Base-by-base conservation (phyloP, 2,113 vertebrate genomes). In the Lanius ludovicianus region DNA sequence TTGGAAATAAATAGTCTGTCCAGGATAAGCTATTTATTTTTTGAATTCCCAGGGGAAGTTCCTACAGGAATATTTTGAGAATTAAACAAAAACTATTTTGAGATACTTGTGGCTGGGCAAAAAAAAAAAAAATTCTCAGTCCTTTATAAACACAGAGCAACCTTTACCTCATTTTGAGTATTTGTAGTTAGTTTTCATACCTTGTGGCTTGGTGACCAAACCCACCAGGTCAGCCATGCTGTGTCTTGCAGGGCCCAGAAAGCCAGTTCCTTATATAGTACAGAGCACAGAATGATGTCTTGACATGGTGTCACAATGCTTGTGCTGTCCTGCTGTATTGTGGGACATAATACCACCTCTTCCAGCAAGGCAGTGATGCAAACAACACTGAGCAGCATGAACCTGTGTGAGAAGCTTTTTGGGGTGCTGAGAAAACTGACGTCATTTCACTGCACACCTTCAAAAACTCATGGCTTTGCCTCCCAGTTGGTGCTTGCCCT, bases 11-110 rank as follows among this genome's bases (percentile, higher is more conserved):
- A 96, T 94, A 97, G 93, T 90, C 70, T 92, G 85, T 89, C 88
- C 91, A 96, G 96, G 78, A 91, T 90, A 94, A 95, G 94, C 88
- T 97, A 96, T 97, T 97, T 97, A 97, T 97, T 97, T 93, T 75
- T 37, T 90, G 24, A 93, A 84, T 37, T 92, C 95, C 85, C 95
- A 89, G 21, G 68, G 55, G 96, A 95, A 27, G 30, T 89, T 81
- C 41, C 69, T 89, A 62, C 89, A 90, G 89, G 74, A 94, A 93
- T 95, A 96, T 95, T 97, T 96, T 44, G 71, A 93, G 88, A 94
- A 94, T 85, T 93, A 85, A 90, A 95, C 89, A 96, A 84, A 93
- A 95, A 73, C 74, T 96, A 92, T 96, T 96, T 93, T 89, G 85
- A 96, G 95, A 91, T 60, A 84, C 87, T 92, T 87, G 57, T 80